phyloP scores from a whole-genome alignment of 2,113 vertebrate genomes.

The Oostethus manadensis region DNA sequence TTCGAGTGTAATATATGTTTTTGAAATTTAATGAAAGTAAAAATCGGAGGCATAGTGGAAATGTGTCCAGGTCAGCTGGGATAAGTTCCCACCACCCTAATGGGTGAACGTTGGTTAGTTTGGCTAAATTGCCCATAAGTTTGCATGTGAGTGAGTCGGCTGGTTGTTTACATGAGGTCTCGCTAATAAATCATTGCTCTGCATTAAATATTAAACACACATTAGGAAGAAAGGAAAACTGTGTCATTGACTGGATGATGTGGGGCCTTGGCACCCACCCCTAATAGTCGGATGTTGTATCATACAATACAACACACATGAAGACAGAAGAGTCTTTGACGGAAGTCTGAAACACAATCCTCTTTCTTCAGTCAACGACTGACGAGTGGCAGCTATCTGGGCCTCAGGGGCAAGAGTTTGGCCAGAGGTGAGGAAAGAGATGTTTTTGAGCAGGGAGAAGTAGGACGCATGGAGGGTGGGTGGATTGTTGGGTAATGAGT shows the following conservation, averaged over 20 bases:
- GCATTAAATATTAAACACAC: neutral
- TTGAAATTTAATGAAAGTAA: too few species aligned
- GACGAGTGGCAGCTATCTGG: slow-evolving; percentile 12
- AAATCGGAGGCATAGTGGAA: too few species aligned
- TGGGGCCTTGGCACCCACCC: neutral
- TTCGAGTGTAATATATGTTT: too few species aligned
- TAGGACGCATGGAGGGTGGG: slow-evolving; percentile 42
- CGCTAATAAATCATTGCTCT: too few species aligned
- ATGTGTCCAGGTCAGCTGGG: too few species aligned
- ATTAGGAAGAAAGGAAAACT: neutral
- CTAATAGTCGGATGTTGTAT: neutral
- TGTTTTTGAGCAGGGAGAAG: slow-evolving; percentile 28
- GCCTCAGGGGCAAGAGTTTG: slow-evolving; percentile 35
- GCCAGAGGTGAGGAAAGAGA: slow-evolving; percentile 33
- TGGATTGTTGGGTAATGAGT: slow-evolving; percentile 63
- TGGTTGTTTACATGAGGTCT: too few species aligned
- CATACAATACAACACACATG: slow-evolving; percentile 9
- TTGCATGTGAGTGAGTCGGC: too few species aligned
- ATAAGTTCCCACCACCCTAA: too few species aligned
- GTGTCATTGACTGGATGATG: neutral
- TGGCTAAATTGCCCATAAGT: too few species aligned
- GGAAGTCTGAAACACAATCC: slow-evolving; percentile 46
- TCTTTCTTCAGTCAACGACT: slow-evolving; percentile 47
- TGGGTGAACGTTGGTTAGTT: too few species aligned
- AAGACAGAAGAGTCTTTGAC: slow-evolving; percentile 55